Evolutionary conservation across 2,113 vertebrate species (phyloP).

Genomic region (Sander lucioperca): DNA sequence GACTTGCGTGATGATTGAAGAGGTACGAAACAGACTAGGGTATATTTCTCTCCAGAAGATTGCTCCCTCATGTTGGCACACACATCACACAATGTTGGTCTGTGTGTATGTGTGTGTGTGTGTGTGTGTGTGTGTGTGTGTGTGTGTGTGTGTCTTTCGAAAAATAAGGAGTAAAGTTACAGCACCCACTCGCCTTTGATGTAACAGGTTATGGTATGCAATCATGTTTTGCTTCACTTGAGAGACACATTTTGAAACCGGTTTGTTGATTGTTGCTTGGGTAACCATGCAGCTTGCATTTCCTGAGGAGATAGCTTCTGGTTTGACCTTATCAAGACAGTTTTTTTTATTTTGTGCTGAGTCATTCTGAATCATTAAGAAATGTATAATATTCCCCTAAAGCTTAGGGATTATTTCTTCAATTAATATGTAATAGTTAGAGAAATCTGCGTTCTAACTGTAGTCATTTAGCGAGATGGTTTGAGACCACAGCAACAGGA

Average conservation of each 20-base stretch:
- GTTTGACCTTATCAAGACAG: not conserved
- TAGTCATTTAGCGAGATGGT: too few species aligned
- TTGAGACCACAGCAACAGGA: too few species aligned
- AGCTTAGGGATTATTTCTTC: not conserved
- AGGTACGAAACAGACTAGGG: not conserved
- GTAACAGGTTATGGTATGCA: not conserved
- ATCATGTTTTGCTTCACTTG: not conserved
- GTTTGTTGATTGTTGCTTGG: not conserved
- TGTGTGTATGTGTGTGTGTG: slow-evolving; percentile 3
- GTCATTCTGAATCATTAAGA: slow-evolving; percentile 5
- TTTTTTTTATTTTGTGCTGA: slow-evolving; percentile 5
- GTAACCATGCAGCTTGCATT: not conserved
- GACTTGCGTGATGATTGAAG: not conserved
- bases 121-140: not conserved
- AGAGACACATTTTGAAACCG: not conserved
- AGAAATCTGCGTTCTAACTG: not conserved
- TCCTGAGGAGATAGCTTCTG: not conserved
- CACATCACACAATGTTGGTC: not conserved
- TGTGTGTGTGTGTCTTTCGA: not conserved
- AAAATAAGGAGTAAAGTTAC: not conserved
- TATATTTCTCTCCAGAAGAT: not conserved
- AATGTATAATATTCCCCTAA: not conserved
- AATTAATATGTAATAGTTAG: not conserved
- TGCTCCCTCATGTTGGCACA: not conserved
- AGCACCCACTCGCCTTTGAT: not conserved